phyloP scores from a whole-genome alignment of 2,113 vertebrate species.

The Ochotona curzoniae region DNA sequence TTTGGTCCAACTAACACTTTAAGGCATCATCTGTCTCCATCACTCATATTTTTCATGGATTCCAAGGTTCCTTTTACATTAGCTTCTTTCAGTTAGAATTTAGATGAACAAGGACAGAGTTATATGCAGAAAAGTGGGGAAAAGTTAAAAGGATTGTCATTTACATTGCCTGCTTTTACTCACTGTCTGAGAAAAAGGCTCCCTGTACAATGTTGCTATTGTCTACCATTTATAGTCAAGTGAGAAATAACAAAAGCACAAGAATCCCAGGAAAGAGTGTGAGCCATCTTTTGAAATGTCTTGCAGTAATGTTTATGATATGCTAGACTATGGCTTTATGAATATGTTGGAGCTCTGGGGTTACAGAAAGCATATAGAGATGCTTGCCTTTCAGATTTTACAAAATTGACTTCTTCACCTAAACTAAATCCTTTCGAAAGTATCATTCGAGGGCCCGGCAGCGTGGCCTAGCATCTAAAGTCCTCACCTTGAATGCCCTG shows the following conservation, averaged over 20 bases:
- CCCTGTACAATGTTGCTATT: slow-evolving; percentile 26
- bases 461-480: too few relatives aligned
- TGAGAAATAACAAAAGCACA: slow-evolving; percentile 20
- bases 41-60: slow-evolving; percentile 58
- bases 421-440: neutral
- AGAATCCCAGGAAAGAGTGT: slow-evolving; percentile 52
- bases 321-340: neutral
- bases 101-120: slow-evolving; percentile 54
- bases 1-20: slow-evolving; percentile 63
- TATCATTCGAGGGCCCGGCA: too few relatives aligned
- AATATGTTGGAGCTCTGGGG: neutral
- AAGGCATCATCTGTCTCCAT: slow-evolving; percentile 48
- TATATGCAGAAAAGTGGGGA: slow-evolving; percentile 32
- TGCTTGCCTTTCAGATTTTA: slow-evolving; percentile 26
- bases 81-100: slow-evolving; percentile 51
- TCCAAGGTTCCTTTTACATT: slow-evolving; percentile 61
- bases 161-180: slow-evolving; percentile 62
- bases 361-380: slow-evolving; percentile 48
- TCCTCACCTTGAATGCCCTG: too few relatives aligned
- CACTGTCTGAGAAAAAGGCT: slow-evolving; percentile 25
- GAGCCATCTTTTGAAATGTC: slow-evolving; percentile 31
- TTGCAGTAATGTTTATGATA: slow-evolving; percentile 58
- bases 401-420: slow-evolving; percentile 20
- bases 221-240: slow-evolving; percentile 46
- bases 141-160: slow-evolving; percentile 61